Conservation (phyloP, 2,888 invertebrate genomes). For the Callinectes sapidus region DNA sequence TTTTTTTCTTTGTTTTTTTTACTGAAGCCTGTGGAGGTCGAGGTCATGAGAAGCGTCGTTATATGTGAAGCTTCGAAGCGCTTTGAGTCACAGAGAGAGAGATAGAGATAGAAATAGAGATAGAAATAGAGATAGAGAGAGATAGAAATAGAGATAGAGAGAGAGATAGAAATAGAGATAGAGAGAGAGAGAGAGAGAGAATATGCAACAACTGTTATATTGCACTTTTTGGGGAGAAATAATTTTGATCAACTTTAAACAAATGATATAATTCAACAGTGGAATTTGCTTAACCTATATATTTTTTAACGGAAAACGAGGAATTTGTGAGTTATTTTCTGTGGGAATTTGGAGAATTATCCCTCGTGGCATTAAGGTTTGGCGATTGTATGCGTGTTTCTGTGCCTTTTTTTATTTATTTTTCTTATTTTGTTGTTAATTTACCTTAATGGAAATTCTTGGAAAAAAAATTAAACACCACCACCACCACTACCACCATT, state of each 20-base stretch:
- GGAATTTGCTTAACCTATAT: not conserved
- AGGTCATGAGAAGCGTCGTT: not conserved
- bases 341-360: not conserved
- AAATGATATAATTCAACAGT: not conserved
- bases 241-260: not conserved
- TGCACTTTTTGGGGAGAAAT: constrained; percentile 6
- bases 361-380: not conserved
- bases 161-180: constrained; percentile 12
- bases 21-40: not conserved
- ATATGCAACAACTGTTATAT: not conserved
- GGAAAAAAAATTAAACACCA: not conserved
- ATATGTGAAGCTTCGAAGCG: not conserved
- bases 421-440: not conserved
- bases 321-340: not conserved
- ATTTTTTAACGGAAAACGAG: not conserved
- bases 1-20: not conserved
- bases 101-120: not conserved
- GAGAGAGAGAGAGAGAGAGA: constrained; percentile 21
- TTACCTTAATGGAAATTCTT: not conserved
- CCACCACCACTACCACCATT: not conserved
- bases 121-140: not conserved
- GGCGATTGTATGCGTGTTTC: not conserved
- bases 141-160: constrained; percentile 9
- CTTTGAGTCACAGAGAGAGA: not conserved
- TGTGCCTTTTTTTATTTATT: too few relatives aligned